A percentile compares a stretch with the other conserved stretches of the same genome.
Evolutionary conservation across 2,797 vertebrate genomes (phyloP).

Genomic region (Telmatherina bonti): DNA sequence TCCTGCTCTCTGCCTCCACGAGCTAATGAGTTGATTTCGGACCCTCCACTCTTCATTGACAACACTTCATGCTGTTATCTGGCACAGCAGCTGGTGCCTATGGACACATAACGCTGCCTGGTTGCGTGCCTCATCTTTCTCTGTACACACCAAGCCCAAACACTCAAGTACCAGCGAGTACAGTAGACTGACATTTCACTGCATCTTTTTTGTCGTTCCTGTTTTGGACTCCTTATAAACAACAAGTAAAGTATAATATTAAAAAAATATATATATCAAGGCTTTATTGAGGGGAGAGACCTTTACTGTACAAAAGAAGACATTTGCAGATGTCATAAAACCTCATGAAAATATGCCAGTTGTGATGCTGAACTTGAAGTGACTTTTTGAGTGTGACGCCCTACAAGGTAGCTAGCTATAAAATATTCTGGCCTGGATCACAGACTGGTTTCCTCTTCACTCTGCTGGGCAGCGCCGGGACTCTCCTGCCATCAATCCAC

Average conservation of each 20-base stretch:
- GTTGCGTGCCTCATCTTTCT: constrained; percentile 31
- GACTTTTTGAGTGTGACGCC: constrained; percentile 57
- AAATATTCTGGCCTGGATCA: constrained; percentile 50
- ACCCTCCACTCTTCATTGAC: constrained; percentile 33
- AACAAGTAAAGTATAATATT: constrained; percentile 57
- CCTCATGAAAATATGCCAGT: constrained; percentile 70
- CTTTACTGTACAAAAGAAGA: constrained; percentile 70
- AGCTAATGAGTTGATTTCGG: constrained; percentile 43
- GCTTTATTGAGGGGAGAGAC: constrained; percentile 66
- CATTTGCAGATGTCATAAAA: constrained; percentile 55
- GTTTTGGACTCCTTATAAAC: constrained; percentile 37
- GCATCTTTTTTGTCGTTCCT: constrained; percentile 21
- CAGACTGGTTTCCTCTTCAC: constrained; percentile 35
- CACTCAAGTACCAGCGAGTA: constrained; percentile 66
- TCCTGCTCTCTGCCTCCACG: constrained; percentile 46
- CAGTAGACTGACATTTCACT: constrained; percentile 70
- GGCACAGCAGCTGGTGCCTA: constrained; percentile 45
- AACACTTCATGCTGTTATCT: constrained; percentile 67
- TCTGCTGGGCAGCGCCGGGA: constrained; percentile 47
- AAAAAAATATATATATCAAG: constrained; percentile 46
- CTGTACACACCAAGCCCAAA: constrained; percentile 55
- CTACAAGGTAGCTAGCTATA: constrained; percentile 53
- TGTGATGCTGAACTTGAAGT: constrained; percentile 67
- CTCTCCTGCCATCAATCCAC: constrained; percentile 37
- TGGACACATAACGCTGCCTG: constrained; percentile 44